phyloP scores from a whole-genome alignment of 1,140 invertebrate species.

The Sesamia nonagrioides region DNA sequence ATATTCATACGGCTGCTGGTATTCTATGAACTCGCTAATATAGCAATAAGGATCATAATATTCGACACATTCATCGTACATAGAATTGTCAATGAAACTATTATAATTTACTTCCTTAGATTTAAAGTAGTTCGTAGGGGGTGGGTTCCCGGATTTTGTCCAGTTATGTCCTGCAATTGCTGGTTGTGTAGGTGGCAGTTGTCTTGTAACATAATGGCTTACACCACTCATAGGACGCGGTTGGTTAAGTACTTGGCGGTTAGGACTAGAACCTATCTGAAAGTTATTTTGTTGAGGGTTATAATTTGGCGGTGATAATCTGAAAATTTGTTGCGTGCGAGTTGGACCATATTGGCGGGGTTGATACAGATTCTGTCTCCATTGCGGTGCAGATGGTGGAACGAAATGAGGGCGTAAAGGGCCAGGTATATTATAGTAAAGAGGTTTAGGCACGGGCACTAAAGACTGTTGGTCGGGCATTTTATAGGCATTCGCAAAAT shows the following conservation, averaged over 20 bases:
- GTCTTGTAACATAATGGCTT: neutral
- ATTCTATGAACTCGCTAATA: neutral
- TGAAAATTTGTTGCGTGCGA: neutral
- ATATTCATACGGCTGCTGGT: no score
- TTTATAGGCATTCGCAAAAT: no score
- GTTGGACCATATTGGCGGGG: neutral
- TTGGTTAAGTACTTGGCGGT: no score
- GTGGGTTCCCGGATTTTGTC: constrained; percentile 50
- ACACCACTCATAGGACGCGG: neutral
- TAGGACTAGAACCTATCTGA: no score
- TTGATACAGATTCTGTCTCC: neutral
- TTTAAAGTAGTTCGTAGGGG: constrained; percentile 63
- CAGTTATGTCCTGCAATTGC: constrained; percentile 40
- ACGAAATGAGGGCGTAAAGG: neutral
- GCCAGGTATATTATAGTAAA: neutral
- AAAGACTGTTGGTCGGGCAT: no score
- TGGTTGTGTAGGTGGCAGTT: neutral
- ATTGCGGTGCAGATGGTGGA: neutral
- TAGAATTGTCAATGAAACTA: constrained; percentile 24
- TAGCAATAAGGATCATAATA: neutral
- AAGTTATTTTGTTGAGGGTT: neutral
- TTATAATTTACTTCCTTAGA: constrained; percentile 53
- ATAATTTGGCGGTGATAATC: neutral
- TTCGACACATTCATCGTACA: constrained; percentile 27
- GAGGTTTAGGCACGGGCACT: neutral